Conservation (phyloP, 53 echinoderm and acorn worm genomes). For the Pentamera pediparva region DNA sequence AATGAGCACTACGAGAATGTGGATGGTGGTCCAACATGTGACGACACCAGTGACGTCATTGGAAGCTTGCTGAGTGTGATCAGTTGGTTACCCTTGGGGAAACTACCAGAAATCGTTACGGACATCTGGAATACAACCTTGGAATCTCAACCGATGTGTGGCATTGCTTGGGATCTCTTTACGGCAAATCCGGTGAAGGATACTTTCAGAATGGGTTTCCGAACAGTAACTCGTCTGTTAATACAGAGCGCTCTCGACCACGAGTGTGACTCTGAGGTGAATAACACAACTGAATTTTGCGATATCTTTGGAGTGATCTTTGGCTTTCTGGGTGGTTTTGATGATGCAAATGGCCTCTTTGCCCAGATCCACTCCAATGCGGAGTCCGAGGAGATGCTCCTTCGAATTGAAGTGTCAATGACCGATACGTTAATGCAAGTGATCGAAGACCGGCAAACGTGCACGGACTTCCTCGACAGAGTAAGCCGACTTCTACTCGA, state of each 20-base stretch:
- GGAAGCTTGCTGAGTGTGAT: neutral
- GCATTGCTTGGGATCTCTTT: slow-evolving; percentile 11
- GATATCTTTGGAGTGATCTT: neutral
- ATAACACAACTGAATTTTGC: neutral
- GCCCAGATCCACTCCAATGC: neutral
- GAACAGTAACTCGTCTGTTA: neutral
- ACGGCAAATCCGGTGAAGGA: neutral
- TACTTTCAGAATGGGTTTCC: neutral
- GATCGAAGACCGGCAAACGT: neutral
- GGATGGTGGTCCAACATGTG: neutral
- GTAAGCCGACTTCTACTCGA: too few species aligned
- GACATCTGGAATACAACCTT: neutral
- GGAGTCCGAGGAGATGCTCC: neutral
- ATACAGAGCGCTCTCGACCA: neutral
- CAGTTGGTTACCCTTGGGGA: neutral
- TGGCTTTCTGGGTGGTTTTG: slow-evolving; percentile 1
- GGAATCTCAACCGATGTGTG: neutral
- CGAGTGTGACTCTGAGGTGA: neutral
- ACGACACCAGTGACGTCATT: neutral
- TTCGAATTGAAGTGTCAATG: neutral
- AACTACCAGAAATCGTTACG: neutral
- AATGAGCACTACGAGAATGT: neutral
- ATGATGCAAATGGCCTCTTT: neutral
- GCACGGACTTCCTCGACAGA: neutral
- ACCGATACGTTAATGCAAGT: neutral